phyloP scores from a whole-genome alignment of 1,140 invertebrate genomes.

The Aphaenogaster floridana region DNA sequence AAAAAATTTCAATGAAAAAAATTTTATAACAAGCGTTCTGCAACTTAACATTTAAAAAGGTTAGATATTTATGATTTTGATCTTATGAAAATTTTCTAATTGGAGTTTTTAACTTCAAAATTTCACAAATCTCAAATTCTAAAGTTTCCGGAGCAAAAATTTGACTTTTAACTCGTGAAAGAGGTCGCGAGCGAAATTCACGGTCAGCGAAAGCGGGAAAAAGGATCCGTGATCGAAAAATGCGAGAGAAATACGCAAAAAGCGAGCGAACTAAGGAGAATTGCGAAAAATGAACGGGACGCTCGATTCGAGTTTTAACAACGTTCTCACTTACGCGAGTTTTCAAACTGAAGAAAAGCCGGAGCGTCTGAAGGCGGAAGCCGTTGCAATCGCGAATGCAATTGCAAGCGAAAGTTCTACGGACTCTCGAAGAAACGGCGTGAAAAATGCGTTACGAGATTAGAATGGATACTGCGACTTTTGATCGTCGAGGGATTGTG shows the following conservation, averaged over 20 bases:
- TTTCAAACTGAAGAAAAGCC: conserved; percentile 33
- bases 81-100: no score
- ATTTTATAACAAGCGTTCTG: not conserved
- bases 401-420: conserved; percentile 37
- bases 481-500: conserved; percentile 53
- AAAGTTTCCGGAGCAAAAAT: not conserved
- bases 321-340: conserved; percentile 47
- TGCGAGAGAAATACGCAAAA: not conserved
- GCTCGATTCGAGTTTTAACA: conserved; percentile 38
- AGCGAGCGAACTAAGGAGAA: not conserved
- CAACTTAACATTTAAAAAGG: not conserved
- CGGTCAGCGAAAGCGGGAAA: not conserved
- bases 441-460: conserved; percentile 53
- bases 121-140: not conserved
- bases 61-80: not conserved
- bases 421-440: conserved; percentile 16
- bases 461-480: conserved; percentile 39
- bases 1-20: not conserved
- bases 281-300: conserved; percentile 26
- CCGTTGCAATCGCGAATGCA: conserved; percentile 35
- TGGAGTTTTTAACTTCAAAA: no score
- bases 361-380: conserved; percentile 22
- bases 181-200: conserved; percentile 15
- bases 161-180: not conserved
- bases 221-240: not conserved